Percentiles rank a stretch among this genome's conserved stretches.
Conservation (phyloP, 2,888 invertebrate species). For the Trissolcus japonicus region DNA sequence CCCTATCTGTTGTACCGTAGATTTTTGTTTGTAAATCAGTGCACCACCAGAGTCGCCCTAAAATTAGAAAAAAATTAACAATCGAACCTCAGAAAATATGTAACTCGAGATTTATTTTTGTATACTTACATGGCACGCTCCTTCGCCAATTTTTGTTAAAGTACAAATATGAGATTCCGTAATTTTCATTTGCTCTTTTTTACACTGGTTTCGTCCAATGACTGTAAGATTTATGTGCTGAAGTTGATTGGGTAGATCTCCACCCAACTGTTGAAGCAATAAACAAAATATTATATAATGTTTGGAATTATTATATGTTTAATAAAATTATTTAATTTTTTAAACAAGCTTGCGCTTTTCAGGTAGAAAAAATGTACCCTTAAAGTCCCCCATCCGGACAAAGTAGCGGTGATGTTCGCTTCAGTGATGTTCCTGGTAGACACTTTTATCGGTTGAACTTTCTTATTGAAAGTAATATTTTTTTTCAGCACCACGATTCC, state of each 20-base stretch:
- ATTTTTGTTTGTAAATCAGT: slow-evolving; percentile 11
- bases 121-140: slow-evolving; percentile 68
- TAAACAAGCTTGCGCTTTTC: not conserved
- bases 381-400: slow-evolving; percentile 68
- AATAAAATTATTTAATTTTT: not conserved
- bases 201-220: slow-evolving; percentile 25
- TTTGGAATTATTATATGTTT: not conserved
- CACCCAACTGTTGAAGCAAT: slow-evolving; percentile 24
- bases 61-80: not conserved
- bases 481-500: slow-evolving; percentile 62
- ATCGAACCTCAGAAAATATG: not conserved
- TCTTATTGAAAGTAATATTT: slow-evolving; percentile 60
- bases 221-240: slow-evolving; percentile 58
- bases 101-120: too few species aligned
- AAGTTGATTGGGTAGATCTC: slow-evolving; percentile 58
- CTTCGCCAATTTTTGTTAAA: slow-evolving; percentile 66
- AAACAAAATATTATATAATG: too few species aligned
- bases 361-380: slow-evolving; percentile 52
- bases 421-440: slow-evolving; percentile 48
- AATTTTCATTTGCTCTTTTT: slow-evolving; percentile 29
- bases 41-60: slow-evolving; percentile 15
- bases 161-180: slow-evolving; percentile 65
- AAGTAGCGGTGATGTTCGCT: slow-evolving; percentile 49
- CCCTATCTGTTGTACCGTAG: slow-evolving; percentile 63
- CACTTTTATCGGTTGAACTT: slow-evolving; percentile 62